These are phyloP conservation scores for Piprites chloris DNA, from an alignment of 2,113 vertebrate genomes.

Conservation along the genomic window DNA sequence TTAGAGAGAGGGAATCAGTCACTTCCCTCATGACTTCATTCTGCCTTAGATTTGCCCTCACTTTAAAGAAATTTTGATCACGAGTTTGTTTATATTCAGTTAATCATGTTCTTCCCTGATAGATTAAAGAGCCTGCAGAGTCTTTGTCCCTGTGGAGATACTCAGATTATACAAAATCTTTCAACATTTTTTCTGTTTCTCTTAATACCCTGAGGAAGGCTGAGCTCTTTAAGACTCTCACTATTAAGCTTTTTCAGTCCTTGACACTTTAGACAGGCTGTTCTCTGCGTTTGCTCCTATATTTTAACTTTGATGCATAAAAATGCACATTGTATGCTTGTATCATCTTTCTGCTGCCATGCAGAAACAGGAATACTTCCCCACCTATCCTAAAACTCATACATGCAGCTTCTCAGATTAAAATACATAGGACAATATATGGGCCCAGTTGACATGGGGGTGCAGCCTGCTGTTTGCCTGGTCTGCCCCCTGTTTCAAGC, in stretches of 20 bases:
- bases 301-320: neutral
- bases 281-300: neutral
- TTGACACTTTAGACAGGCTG: neutral
- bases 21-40: neutral
- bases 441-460: neutral
- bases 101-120: neutral
- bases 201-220: neutral
- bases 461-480: neutral
- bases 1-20: neutral
- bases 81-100: constrained; percentile 3
- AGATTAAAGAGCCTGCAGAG: neutral
- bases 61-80: neutral
- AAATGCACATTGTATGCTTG: neutral
- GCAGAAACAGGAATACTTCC: neutral
- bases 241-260: neutral
- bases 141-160: neutral
- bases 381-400: neutral
- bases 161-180: neutral
- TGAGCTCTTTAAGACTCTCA: neutral
- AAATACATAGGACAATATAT: neutral
- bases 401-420: neutral
- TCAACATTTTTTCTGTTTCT: neutral
- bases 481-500: neutral
- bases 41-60: neutral
- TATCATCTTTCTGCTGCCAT: neutral